Percentiles rank a stretch among this genome's conserved stretches.
phyloP scores from a whole-genome alignment of 2,888 invertebrate genomes.

The Drosophila formosana region DNA sequence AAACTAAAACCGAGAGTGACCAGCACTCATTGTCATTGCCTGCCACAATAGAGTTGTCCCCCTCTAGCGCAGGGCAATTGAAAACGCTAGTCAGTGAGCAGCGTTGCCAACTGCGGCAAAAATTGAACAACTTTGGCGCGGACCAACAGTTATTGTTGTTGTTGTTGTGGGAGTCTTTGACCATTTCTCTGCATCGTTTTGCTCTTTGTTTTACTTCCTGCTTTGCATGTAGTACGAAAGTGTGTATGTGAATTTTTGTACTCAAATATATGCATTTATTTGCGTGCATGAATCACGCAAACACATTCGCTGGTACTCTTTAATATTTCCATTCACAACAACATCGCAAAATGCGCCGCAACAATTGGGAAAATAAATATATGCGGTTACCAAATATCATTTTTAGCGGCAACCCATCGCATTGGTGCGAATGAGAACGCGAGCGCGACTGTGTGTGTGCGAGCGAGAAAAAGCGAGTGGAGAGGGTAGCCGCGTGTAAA shows the following conservation, averaged over 20 bases:
- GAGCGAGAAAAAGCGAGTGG: conserved; percentile 21
- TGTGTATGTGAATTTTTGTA: conserved; percentile 1
- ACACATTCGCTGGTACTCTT: conserved; percentile 26
- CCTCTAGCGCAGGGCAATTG: conserved; percentile 44
- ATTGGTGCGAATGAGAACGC: conserved; percentile 33
- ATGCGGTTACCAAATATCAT: conserved; percentile 34
- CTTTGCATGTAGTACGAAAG: conserved; percentile 16
- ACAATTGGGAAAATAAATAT: conserved; percentile 33
- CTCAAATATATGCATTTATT: conserved; percentile 5
- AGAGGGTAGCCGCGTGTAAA: conserved; percentile 51
- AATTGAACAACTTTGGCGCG: conserved; percentile 64
- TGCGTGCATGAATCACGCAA: conserved; percentile 31
- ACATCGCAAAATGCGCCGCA: conserved; percentile 54
- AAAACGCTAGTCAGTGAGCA: conserved; percentile 19
- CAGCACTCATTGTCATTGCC: conserved; percentile 21
- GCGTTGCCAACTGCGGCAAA: conserved; percentile 73
- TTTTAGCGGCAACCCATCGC: conserved; percentile 21
- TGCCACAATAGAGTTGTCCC: conserved; percentile 44
- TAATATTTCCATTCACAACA: conserved; percentile 52
- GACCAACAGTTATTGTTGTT: conserved; percentile 59
- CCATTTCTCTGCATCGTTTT: conserved; percentile 36
- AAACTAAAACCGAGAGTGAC: conserved; percentile 35
- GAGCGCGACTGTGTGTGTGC: conserved; percentile 23
- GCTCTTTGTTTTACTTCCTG: conserved; percentile 56
- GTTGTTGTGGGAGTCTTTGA: conserved; percentile 39